Percentiles rank a stretch among this genome's conserved stretches.
phyloP scores from a whole-genome alignment of 2,888 invertebrate genomes.

The Drosophila mayaguana region DNA sequence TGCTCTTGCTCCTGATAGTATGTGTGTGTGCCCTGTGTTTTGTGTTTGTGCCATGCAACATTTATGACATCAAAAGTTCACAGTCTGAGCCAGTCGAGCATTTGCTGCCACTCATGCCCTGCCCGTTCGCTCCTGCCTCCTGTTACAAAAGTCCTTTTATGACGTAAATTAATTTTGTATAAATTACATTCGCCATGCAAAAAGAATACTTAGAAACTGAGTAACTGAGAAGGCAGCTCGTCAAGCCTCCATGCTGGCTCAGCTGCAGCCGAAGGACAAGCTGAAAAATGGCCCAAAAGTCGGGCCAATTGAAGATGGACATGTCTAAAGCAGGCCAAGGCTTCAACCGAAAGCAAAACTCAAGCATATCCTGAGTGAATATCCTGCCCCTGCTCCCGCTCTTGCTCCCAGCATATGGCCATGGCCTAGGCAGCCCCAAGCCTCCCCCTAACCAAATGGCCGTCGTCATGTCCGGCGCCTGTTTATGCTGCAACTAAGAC shows the following conservation, averaged over 20 bases:
- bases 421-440: constrained; percentile 6
- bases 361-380: constrained; percentile 16
- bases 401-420: background rate
- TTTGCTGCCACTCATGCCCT: background rate
- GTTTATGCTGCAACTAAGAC: constrained; percentile 7
- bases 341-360: constrained; percentile 23
- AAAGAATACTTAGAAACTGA: constrained; percentile 29
- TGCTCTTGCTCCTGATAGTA: background rate
- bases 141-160: constrained; percentile 58
- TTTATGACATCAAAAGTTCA: constrained; percentile 70
- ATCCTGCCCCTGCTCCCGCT: constrained; percentile 6
- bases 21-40: constrained; percentile 20
- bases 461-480: constrained; percentile 13
- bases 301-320: constrained; percentile 53
- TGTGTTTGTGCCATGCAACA: constrained; percentile 63
- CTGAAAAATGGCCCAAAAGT: constrained; percentile 39
- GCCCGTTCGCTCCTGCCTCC: background rate
- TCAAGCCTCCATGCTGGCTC: constrained; percentile 20
- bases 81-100: constrained; percentile 9
- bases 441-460: background rate
- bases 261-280: constrained; percentile 11
- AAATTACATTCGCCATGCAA: constrained; percentile 66
- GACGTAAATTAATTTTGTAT: constrained; percentile 77
- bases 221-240: constrained; percentile 42
- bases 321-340: constrained; percentile 53